A percentile compares a stretch with the other conserved stretches of the same genome.
These are phyloP conservation scores for Conops quadrifasciatus DNA, from an alignment of 2,888 invertebrate genomes.

Conservation along the genomic window DNA sequence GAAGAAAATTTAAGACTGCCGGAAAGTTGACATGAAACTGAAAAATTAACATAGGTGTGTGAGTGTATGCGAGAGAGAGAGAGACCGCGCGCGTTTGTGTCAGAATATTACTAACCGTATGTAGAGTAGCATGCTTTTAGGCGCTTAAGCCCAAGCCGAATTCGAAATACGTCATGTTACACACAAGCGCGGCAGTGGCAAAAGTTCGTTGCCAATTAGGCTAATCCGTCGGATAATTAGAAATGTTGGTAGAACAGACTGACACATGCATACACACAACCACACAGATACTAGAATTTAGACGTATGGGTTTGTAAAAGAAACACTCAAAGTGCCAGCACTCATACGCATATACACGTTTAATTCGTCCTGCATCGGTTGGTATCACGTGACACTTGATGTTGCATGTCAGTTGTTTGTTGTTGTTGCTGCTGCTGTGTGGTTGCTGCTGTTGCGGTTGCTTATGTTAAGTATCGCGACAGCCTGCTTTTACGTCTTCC, in stretches of 20 bases:
- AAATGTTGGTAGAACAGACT: conserved; percentile 52
- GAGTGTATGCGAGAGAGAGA: not conserved
- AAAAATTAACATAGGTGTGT: not conserved
- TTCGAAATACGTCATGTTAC: conserved; percentile 29
- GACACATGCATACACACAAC: conserved; percentile 10
- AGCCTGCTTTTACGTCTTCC: no score
- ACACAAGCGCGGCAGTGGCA: conserved; percentile 46
- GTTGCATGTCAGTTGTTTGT: not conserved
- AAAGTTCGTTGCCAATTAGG: conserved; percentile 62
- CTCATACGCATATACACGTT: conserved; percentile 29
- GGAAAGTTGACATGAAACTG: not conserved
- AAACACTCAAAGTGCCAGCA: no score
- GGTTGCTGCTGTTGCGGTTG: not conserved
- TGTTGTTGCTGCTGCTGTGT: no score
- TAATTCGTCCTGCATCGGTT: not conserved
- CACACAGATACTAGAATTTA: no score
- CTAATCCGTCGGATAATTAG: conserved; percentile 65
- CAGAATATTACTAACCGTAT: not conserved
- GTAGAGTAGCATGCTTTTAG: conserved; percentile 24
- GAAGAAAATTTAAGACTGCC: not conserved
- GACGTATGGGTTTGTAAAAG: conserved; percentile 2
- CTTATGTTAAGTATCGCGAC: not conserved
- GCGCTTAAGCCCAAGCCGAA: conserved; percentile 3
- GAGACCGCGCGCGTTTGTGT: not conserved
- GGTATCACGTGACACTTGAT: conserved; percentile 21